Evolutionary conservation across 2,888 invertebrate species (phyloP), one percentile per base, ranked within the genome.

Genomic region (Andrena camellia): DNA sequence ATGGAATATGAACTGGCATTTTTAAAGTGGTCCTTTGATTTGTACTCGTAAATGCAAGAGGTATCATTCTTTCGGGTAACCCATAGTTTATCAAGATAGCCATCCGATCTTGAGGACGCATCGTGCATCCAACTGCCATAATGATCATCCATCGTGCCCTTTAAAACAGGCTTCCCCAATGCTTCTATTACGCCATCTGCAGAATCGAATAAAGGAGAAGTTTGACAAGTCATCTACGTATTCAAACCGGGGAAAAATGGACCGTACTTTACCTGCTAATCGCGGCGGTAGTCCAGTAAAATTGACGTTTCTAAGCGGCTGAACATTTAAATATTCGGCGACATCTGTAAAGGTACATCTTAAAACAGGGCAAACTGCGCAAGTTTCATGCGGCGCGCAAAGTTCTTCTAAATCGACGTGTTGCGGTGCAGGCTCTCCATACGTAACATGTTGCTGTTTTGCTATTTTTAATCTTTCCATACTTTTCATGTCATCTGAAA

Each of bases 151-250:
- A 97, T 97, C 85, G 95, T 96, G 48, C 97, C 96, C 92, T 98
- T 97, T 93, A 97, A 98, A 0, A 99, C 97, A 0, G 99, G 98
- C 91, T 98, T 99, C 0, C 99, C 99, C 66, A 99, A 97, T 0
- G 97, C 98, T 91, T 98, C 98, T 17, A 99, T 95, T 82, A 97
- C 96, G 91, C 98, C 98, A 94, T 97, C 99, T 98, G 72, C 84
- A 64, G 17, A 75, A 50, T 50, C 42, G 42, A 8, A 48, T n/a
- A 20, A 8, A 26, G 4, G 3, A 8, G 1, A 31, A 23, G 60
- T 10, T 54, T n/a, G 20, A 42, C n/a, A 8, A 42, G 5, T 20
- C 10, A 8, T 2, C 23, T 0, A 29, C 5, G 17, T 10, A 48
- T 48, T 57, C 26, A 33, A 48, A 48, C 2, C 7, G 5, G 10